Base-by-base conservation (phyloP, 2,888 invertebrate genomes). In the Camponotus fellah region DNA sequence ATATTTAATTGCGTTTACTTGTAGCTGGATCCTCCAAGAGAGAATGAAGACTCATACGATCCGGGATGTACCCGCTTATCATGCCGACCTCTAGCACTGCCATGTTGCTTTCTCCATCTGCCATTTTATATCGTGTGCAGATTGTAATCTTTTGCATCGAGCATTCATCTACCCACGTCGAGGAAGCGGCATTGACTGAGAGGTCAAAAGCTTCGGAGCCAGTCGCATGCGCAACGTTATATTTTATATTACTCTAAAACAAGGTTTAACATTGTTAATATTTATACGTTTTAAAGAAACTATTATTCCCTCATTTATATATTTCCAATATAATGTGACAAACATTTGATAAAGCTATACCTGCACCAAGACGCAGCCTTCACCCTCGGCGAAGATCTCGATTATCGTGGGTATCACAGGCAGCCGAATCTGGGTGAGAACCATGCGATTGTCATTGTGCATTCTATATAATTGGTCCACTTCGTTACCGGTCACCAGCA, bases 41-140 rank as follows among this genome's bases (percentile, higher is more conserved):
- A 12, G 95, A 92, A 91, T 96, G 96, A 0, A 97, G 94, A 0
- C 95, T 95, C 0, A 95, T 94, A 8, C 96, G 96, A 89, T 97
- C 97, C 0, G 96, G 96, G 9, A 95, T 95, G 90, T 96, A 97
- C 0, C 97, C 97, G 3, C 96, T 96, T 10, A 97, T 96, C 91
- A 97, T 95, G 0, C 95, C 94, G 37, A 97, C 95, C 91, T 97
- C 97, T 37, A 95, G 91, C 6, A 96, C 91, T 60, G 95, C 95
- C 96, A 95, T 95, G 90, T 96, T 96, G 34, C 96, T 96, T 58
- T 95, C 95, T 83, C 95, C 95, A 85, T 96, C 96, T 4, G 95
- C 92, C 84, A 95, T 90, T 77, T 94, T 94, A 69, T 95, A 95
- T 46, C 93, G 91, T 0, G 92, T 91, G 71, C 93, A 94, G 21